Percentiles rank a stretch among this genome's conserved stretches.
Evolutionary conservation across 2,888 invertebrate genomes (phyloP).

Genomic region (Leptinotarsa tumamoca): DNA sequence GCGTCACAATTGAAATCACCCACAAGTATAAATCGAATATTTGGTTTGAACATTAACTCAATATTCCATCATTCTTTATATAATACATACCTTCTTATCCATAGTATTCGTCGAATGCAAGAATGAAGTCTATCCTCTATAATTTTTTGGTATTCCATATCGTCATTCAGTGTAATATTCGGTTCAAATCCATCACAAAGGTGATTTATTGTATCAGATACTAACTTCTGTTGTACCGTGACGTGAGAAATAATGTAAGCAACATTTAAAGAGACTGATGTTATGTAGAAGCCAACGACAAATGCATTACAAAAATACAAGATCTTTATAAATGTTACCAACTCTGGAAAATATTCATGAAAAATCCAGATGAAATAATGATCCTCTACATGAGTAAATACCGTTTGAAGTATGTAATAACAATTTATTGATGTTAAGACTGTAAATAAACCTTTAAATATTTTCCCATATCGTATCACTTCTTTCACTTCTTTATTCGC

Average conservation of each 20-base stretch:
- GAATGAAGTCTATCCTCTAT: not conserved
- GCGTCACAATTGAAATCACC: no score
- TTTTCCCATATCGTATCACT: not conserved
- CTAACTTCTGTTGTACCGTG: not conserved
- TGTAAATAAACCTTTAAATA: not conserved
- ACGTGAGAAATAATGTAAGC: not conserved
- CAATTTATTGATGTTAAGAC: not conserved
- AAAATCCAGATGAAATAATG: not conserved
- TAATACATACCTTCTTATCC: slow-evolving; percentile 1
- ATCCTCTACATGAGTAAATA: not conserved
- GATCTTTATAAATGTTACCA: not conserved
- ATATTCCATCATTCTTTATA: no score
- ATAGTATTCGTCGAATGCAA: not conserved
- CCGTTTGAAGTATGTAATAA: no score
- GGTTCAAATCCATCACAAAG: not conserved
- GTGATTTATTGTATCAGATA: not conserved
- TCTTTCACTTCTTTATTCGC: not conserved
- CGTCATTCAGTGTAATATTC: not conserved
- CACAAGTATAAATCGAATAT: no score
- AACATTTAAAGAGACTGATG: not conserved
- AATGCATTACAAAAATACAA: not conserved
- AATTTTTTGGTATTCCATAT: not conserved
- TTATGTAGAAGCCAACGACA: not conserved
- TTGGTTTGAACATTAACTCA: no score
- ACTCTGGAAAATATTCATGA: not conserved